Conservation (phyloP, 2,113 vertebrate species). For the Toxotes jaculatrix region DNA sequence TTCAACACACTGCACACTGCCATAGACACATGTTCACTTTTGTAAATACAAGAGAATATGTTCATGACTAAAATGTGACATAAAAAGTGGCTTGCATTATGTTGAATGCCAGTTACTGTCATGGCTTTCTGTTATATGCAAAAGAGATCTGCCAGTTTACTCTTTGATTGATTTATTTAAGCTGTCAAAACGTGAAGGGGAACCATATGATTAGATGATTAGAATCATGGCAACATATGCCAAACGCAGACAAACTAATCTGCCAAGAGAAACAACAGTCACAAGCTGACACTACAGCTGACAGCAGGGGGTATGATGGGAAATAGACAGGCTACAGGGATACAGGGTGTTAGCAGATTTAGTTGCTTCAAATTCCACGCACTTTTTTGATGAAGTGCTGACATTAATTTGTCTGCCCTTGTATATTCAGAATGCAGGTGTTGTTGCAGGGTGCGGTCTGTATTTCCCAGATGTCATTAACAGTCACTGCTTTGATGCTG, state of each 20-base stretch:
- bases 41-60: too few relatives aligned
- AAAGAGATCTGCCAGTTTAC: too few relatives aligned
- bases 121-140: too few relatives aligned
- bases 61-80: not conserved
- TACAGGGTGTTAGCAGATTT: too few relatives aligned
- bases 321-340: not conserved
- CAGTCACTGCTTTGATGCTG: conserved; percentile 9
- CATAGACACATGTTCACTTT: too few relatives aligned
- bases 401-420: not conserved
- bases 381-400: not conserved
- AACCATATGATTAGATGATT: too few relatives aligned
- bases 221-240: not conserved
- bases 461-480: conserved; percentile 15
- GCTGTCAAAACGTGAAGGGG: too few relatives aligned
- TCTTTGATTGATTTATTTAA: too few relatives aligned
- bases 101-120: not conserved
- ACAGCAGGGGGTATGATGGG: not conserved
- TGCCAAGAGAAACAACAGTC: not conserved
- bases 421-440: conserved; percentile 8
- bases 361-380: not conserved
- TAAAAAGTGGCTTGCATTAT: too few relatives aligned
- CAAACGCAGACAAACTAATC: not conserved
- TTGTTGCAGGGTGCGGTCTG: conserved; percentile 30
- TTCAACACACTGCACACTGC: too few relatives aligned
- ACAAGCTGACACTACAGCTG: not conserved